Evolutionary conservation across 2,113 vertebrate species (phyloP).

Genomic region (Pycnonotus jocosus): DNA sequence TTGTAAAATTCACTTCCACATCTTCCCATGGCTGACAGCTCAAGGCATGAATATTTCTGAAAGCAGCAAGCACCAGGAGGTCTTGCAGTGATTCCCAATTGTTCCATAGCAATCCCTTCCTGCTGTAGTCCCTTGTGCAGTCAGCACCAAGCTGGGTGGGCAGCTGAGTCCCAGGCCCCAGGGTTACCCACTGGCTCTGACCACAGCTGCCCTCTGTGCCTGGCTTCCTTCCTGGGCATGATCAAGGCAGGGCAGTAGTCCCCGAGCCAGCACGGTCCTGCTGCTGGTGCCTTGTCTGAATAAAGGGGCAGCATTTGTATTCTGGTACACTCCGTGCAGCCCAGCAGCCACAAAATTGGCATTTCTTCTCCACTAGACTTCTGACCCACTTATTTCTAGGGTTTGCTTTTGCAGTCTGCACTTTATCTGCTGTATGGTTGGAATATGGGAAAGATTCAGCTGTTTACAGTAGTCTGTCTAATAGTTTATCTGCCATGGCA

Average conservation of each 20-base stretch:
- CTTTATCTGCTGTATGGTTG: not conserved
- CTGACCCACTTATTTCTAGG: constrained; percentile 2
- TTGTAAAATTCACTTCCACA: not conserved
- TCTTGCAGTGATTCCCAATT: not conserved
- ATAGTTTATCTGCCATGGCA: not conserved
- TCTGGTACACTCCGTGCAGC: not conserved
- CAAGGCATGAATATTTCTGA: not conserved
- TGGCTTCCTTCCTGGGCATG: not conserved
- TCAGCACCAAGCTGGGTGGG: not conserved
- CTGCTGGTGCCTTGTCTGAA: not conserved
- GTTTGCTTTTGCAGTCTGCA: not conserved
- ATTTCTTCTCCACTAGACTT: not conserved
- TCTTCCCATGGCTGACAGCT: not conserved
- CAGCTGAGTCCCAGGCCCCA: not conserved
- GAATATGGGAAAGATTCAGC: not conserved
- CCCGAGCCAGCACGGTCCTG: not conserved
- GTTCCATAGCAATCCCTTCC: not conserved
- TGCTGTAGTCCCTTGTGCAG: rapidly evolving
- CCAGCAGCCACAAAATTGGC: not conserved
- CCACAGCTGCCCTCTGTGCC: not conserved
- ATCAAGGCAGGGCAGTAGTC: rapidly evolving
- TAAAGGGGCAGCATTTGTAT: constrained; percentile 18
- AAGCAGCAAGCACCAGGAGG: not conserved
- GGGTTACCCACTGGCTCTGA: not conserved
- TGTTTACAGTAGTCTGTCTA: not conserved